Base-by-base conservation (phyloP, 2,113 vertebrate species). In the Vimba vimba region DNA sequence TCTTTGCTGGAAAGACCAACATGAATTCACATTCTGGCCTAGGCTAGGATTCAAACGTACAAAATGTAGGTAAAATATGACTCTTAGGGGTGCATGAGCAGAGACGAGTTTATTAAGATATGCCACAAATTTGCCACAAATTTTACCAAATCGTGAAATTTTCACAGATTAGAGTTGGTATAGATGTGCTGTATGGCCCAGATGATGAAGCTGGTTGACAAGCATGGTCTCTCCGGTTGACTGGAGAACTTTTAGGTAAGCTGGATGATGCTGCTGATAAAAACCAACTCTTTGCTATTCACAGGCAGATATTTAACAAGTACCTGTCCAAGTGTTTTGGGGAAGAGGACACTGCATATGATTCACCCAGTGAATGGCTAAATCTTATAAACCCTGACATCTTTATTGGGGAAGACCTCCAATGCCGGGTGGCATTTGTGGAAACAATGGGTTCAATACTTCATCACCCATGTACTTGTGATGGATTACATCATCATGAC, bases 381-480 rank as follows among this genome's bases (percentile, higher is more conserved):
- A 90, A 84, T 15, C 88, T 93, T 76, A 91, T 92, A 87, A 90
- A 93, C 47, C 93, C 89, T 9, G 92, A 94, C 11, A 47, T 95
- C 36, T 93, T 93, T 21, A 96, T 95, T 47, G 95, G 95, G 11
- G 92, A 89, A 64, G 92, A 89, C 0, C 0, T 91, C 25, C 94
- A 94, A n/a, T 99, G 98, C 92, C 96, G 86, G 93, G 92, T 39
- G n/a, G 96, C 97, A 52, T 96, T 96, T 59, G n/a, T 97, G 2
- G 92, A 89, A 23, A 96, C 80, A 47, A 89, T 97, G 75, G 97
- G 97, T 36, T 97, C 96, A 0, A 1, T 90, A 11, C 95, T 97
- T 71, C 96, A 94, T 11, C 30, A 87, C 1, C 94, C 93, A 3
- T 99, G 97, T 60, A 94, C 94, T 10, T 99, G 97, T 79, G 89